A percentile compares a stretch with the other conserved stretches of the same genome.
phyloP scores from a whole-genome alignment of 2,888 invertebrate genomes.

The Sacculina carcini region DNA sequence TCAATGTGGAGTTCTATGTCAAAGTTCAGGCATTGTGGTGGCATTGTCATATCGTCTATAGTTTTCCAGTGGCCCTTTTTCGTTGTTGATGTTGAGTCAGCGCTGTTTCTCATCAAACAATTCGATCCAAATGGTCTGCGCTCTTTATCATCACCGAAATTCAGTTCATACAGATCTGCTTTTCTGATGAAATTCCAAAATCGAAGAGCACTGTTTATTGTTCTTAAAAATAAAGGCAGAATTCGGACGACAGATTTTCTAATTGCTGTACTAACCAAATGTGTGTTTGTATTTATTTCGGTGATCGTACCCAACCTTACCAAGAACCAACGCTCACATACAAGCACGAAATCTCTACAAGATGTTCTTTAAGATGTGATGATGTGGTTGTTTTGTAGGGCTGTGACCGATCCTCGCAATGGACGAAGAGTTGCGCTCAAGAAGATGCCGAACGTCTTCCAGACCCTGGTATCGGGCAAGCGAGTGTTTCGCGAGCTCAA shows the following conservation, averaged over 20 bases:
- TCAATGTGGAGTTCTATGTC: too few species aligned
- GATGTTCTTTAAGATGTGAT: not conserved
- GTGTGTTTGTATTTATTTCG: not conserved
- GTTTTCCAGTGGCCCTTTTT: too few species aligned
- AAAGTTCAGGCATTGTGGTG: too few species aligned
- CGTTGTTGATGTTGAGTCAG: too few species aligned
- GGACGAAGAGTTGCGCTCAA: conserved; percentile 93
- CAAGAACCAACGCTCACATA: not conserved
- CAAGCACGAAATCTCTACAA: not conserved
- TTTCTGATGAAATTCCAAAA: too few species aligned
- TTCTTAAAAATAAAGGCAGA: conserved; percentile 3
- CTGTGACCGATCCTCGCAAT: conserved; percentile 95
- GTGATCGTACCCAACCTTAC: not conserved
- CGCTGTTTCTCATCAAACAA: too few species aligned
- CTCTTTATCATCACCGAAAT: too few species aligned
- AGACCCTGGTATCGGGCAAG: conserved; percentile 94
- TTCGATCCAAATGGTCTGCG: too few species aligned
- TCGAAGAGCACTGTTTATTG: not conserved
- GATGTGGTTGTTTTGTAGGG: conserved; percentile 40
- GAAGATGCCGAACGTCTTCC: conserved; percentile 99
- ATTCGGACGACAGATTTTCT: too few species aligned
- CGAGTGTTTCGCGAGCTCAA: conserved; percentile 94
- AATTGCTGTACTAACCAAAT: too few species aligned
- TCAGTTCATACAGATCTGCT: too few species aligned
- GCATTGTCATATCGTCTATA: too few species aligned